phyloP scores from a whole-genome alignment of 2,888 invertebrate species.

The Lottia gigantea region DNA sequence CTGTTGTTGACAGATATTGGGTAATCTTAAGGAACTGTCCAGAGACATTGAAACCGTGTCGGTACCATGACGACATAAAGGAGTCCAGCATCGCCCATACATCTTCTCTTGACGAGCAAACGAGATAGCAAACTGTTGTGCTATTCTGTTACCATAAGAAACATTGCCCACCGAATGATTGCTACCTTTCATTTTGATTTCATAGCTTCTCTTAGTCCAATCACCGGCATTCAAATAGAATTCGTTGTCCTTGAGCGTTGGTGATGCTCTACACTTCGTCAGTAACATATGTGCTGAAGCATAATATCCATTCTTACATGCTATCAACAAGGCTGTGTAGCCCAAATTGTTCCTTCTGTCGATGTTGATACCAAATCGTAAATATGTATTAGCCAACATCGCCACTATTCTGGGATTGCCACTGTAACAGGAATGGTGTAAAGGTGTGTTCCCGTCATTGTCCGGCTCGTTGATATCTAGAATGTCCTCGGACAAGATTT shows the following conservation, averaged over 20 bases:
- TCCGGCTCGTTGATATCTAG: slow-evolving; percentile 59
- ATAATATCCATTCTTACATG: slow-evolving; percentile 61
- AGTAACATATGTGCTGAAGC: slow-evolving; percentile 57
- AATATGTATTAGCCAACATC: slow-evolving; percentile 43
- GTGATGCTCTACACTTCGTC: slow-evolving; percentile 53
- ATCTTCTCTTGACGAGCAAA: slow-evolving; percentile 56
- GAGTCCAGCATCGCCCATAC: slow-evolving; percentile 47
- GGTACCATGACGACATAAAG: slow-evolving; percentile 46
- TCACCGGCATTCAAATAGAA: slow-evolving; percentile 57
- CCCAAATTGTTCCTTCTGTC: slow-evolving; percentile 61
- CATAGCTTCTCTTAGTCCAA: slow-evolving; percentile 50
- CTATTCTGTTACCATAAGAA: slow-evolving; percentile 12
- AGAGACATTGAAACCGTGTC: slow-evolving; percentile 39
- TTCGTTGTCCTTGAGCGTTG: slow-evolving; percentile 59
- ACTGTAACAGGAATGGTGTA: slow-evolving; percentile 59
- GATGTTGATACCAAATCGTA: slow-evolving; percentile 55
- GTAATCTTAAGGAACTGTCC: slow-evolving; percentile 36
- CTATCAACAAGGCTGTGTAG: slow-evolving; percentile 61
- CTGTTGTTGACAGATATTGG: slow-evolving; percentile 34
- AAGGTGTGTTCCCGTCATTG: slow-evolving; percentile 64
- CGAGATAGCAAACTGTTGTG: slow-evolving; percentile 25
- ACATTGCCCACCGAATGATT: background rate
- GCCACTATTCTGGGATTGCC: slow-evolving; percentile 57
- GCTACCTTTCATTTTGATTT: slow-evolving; percentile 23
- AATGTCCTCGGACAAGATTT: slow-evolving; percentile 54